Evolutionary conservation across 2,797 vertebrate genomes (phyloP).

Genomic region (Phrynocephalus guinanensis): DNA sequence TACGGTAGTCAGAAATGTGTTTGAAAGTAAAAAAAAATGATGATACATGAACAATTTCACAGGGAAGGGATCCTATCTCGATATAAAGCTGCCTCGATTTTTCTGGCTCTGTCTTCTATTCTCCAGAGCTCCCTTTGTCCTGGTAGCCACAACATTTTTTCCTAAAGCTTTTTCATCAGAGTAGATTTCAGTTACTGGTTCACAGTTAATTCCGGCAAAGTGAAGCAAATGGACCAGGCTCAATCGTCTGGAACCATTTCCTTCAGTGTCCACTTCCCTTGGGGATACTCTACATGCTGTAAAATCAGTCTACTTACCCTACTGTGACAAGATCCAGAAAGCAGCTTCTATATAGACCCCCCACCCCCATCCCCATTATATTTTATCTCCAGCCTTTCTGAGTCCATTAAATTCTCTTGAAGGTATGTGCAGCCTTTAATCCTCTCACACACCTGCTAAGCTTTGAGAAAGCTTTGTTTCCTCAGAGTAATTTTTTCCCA

Average conservation of each 20-base stretch:
- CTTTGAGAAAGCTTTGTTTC: constrained; percentile 17
- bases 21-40: constrained; percentile 42
- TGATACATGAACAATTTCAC: constrained; percentile 23
- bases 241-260: constrained; percentile 73
- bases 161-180: constrained; percentile 64
- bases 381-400: constrained; percentile 54
- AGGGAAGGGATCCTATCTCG: constrained; percentile 36
- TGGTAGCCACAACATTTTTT: constrained; percentile 52
- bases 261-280: constrained; percentile 62
- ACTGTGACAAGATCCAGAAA: constrained; percentile 67
- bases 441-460: constrained; percentile 40
- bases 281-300: constrained; percentile 45
- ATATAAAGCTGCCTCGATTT: constrained; percentile 40
- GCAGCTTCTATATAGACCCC: constrained; percentile 55
- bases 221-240: constrained; percentile 71
- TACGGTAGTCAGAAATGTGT: constrained; percentile 25
- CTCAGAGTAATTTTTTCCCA: neutral
- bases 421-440: constrained; percentile 56
- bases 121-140: constrained; percentile 55
- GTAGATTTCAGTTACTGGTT: constrained; percentile 69
- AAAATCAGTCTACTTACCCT: constrained; percentile 65
- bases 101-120: constrained; percentile 57
- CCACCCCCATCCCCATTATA: constrained; percentile 66
- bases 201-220: constrained; percentile 67
- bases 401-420: constrained; percentile 53